Evolutionary conservation across 2,888 invertebrate genomes (phyloP), one percentile per base, ranked within the genome.

Genomic region (Lottia gigantea): DNA sequence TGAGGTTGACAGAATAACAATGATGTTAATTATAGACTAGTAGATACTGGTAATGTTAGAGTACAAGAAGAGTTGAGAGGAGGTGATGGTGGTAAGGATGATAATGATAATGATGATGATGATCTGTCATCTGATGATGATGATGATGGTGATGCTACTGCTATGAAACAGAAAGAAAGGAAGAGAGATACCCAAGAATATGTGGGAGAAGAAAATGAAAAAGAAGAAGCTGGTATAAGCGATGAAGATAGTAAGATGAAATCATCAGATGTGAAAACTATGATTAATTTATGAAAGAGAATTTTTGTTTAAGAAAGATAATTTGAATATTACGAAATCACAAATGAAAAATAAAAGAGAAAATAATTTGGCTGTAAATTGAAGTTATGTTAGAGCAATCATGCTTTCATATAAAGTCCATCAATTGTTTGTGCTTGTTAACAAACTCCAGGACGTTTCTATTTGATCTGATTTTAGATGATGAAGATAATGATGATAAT

Each of bases 91-190:
- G 88, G 89, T 61, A 90, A 89, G 73, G 91, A 91, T 45, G 80
- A 79, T 67, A 82, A 84, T 12, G 79, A 77, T n/a, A n/a, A n/a
- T 15, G 82, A 81, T 64, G 25, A 46, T 46, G 88, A 89, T 61
- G 90, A 89, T 11, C 85, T 86, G 67, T 89, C 89, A 67, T 89
- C 89, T 15, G 89, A 88, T 88, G 76, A 92, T 88, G 88, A 89
- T 79, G 92, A 92, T 82, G 92, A 91, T 77, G 93, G 92, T 76
- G 93, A 93, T 81, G 92, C 93, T 77, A 92, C 92, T 68, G 92
- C 92, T 23, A 80, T 77, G 26, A 83, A 82, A 67, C 78, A 78
- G 45, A 73, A 74, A 71, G 67, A 74, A 69, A 75, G 75, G 49
- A 78, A 75, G 65, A 70, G 77, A 75, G 87, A 80, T 78, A 83